Conservation (phyloP, 2,888 invertebrate genomes). For the Lissocephala sabroskyi region DNA sequence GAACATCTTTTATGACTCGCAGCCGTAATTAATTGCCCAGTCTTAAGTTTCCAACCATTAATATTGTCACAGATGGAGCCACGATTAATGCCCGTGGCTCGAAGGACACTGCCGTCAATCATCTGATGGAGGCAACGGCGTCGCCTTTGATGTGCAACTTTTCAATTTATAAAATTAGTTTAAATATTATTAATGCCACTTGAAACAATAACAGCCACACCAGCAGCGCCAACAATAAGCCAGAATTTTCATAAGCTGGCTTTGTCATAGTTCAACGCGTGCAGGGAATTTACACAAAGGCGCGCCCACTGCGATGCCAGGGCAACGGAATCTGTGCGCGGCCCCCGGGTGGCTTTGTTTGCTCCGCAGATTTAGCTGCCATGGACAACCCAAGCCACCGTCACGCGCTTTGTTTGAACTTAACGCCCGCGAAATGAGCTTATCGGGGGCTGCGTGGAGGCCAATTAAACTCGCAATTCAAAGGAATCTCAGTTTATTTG, state of each 20-base stretch:
- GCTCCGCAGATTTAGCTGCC: neutral
- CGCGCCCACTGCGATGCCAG: slow-evolving; percentile 24
- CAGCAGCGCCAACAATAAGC: neutral
- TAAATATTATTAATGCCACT: slow-evolving; percentile 59
- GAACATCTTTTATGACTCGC: neutral
- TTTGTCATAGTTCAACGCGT: slow-evolving; percentile 48
- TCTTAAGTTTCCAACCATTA: slow-evolving; percentile 52
- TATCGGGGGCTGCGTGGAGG: slow-evolving; percentile 41
- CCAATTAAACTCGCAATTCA: no score
- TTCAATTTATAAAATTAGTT: slow-evolving; percentile 58
- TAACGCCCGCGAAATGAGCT: slow-evolving; percentile 60
- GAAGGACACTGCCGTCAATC: no score
- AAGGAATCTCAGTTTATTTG: no score
- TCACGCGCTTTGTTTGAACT: slow-evolving; percentile 55
- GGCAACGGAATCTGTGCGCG: slow-evolving; percentile 35
- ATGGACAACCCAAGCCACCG: neutral
- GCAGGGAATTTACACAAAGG: slow-evolving; percentile 48
- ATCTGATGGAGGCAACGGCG: no score
- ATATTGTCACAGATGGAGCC: slow-evolving; percentile 60
- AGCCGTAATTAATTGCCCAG: slow-evolving; percentile 56
- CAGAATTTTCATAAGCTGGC: slow-evolving; percentile 42
- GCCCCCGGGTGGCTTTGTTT: neutral
- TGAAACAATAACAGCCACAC: slow-evolving; percentile 15
- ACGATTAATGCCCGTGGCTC: no score
- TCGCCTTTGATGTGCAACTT: slow-evolving; percentile 3